Conservation (phyloP, 2,797 vertebrate species). For the Bradypodion pumilum region DNA sequence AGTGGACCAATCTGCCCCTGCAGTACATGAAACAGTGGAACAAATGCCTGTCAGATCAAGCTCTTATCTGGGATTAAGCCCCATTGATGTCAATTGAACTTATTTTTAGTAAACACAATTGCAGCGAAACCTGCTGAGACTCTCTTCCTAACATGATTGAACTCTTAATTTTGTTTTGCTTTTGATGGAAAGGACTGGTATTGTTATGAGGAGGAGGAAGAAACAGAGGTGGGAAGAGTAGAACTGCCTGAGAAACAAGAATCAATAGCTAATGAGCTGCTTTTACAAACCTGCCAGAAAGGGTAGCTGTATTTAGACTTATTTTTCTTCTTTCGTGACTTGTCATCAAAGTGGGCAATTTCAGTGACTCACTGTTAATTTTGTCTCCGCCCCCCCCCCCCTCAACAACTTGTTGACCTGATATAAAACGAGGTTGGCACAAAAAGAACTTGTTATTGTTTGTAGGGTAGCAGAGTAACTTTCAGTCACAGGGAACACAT, state of each 20-base stretch:
- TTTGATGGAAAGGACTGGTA: not conserved
- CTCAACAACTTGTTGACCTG: not conserved
- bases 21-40: no score
- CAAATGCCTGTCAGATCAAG: no score
- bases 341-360: slow-evolving; percentile 37
- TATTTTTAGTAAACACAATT: no score
- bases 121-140: not conserved
- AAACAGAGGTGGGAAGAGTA: not conserved
- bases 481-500: not conserved
- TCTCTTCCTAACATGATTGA: not conserved
- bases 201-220: not conserved
- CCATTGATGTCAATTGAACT: not conserved
- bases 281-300: slow-evolving; percentile 8
- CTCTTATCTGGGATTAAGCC: not conserved
- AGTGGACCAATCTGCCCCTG: no score
- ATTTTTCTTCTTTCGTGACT: not conserved
- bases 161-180: not conserved
- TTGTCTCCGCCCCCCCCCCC: not conserved
- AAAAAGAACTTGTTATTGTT: not conserved
- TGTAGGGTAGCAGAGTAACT: slow-evolving; percentile 6
- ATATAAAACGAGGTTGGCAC: slow-evolving; percentile 13
- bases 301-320: not conserved
- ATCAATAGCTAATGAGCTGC: not conserved
- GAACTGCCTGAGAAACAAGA: not conserved
- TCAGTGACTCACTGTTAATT: slow-evolving; percentile 48